These are phyloP conservation scores for Pimpla rufipes DNA, from an alignment of 2,888 invertebrate species.

Conservation along the genomic window DNA sequence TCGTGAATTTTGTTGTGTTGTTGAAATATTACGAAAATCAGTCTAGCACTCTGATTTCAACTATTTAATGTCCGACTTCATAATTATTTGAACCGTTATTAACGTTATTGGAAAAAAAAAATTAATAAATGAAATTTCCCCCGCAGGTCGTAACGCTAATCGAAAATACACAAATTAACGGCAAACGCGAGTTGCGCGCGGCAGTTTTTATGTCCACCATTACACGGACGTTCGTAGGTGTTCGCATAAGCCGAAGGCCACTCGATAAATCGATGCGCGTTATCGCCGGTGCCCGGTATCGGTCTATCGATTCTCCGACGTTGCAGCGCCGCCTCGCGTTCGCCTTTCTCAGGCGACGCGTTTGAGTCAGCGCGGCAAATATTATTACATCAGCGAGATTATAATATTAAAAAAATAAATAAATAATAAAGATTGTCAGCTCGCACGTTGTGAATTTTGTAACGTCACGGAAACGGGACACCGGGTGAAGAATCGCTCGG, in stretches of 20 bases:
- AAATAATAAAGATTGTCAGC: too few relatives aligned
- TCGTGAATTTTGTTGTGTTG: too few relatives aligned
- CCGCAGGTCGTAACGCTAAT: too few relatives aligned
- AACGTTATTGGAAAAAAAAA: not conserved
- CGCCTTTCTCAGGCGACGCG: not conserved
- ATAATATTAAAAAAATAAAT: constrained; percentile 22
- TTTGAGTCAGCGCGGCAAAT: constrained; percentile 9
- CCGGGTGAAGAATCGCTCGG: constrained; percentile 35
- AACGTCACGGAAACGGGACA: constrained; percentile 47
- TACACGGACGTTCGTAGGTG: constrained; percentile 8
- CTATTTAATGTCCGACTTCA: too few relatives aligned
- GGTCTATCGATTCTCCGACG: constrained; percentile 67
- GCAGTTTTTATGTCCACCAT: not conserved
- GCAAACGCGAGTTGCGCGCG: not conserved
- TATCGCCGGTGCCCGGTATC: constrained; percentile 70
- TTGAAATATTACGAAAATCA: too few relatives aligned
- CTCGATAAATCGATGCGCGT: constrained; percentile 70
- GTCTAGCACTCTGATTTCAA: too few relatives aligned
- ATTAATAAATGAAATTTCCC: not conserved
- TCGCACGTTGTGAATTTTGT: constrained; percentile 4
- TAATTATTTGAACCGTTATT: too few relatives aligned
- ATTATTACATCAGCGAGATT: constrained; percentile 34
- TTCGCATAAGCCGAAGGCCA: constrained; percentile 50
- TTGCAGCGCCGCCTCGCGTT: not conserved
- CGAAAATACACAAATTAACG: not conserved